A percentile compares a stretch with the other conserved stretches of the same genome.
phyloP scores from a whole-genome alignment of 2,113 vertebrate species.

The Engystomops pustulosus region DNA sequence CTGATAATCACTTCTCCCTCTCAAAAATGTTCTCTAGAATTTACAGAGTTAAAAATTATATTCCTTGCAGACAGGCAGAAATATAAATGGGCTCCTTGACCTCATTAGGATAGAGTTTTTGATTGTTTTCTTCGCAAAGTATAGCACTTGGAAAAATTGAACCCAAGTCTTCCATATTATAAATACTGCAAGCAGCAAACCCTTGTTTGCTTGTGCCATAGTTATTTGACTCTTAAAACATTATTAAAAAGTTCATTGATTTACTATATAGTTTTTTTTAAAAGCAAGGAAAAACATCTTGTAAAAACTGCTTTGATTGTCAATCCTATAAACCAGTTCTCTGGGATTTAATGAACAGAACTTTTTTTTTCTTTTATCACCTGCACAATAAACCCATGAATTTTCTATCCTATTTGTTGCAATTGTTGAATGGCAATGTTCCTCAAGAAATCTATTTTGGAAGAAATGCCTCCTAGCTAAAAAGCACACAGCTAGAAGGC shows the following conservation, averaged over 20 bases:
- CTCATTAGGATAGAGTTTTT: background rate
- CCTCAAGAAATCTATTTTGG: conserved; percentile 34
- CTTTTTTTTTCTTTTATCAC: background rate
- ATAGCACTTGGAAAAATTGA: background rate
- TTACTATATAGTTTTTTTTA: background rate
- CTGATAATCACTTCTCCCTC: too few species aligned
- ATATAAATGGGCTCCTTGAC: background rate
- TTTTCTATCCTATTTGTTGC: background rate
- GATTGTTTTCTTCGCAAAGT: too few species aligned
- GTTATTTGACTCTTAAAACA: background rate
- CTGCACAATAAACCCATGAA: background rate
- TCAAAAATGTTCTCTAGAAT: too few species aligned
- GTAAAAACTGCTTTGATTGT: background rate
- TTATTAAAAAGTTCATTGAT: background rate
- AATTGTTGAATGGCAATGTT: conserved; percentile 1
- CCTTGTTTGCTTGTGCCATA: background rate
- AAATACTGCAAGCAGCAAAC: background rate
- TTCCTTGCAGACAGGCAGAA: background rate
- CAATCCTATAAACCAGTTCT: background rate
- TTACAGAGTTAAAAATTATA: too few species aligned
- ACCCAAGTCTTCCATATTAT: background rate
- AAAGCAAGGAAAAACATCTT: background rate
- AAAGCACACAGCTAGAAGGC: conserved; percentile 13
- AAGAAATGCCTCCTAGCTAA: conserved; percentile 28
- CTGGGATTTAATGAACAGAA: background rate